phyloP scores from a whole-genome alignment of 2,797 vertebrate genomes.

The Scyliorhinus canicula region DNA sequence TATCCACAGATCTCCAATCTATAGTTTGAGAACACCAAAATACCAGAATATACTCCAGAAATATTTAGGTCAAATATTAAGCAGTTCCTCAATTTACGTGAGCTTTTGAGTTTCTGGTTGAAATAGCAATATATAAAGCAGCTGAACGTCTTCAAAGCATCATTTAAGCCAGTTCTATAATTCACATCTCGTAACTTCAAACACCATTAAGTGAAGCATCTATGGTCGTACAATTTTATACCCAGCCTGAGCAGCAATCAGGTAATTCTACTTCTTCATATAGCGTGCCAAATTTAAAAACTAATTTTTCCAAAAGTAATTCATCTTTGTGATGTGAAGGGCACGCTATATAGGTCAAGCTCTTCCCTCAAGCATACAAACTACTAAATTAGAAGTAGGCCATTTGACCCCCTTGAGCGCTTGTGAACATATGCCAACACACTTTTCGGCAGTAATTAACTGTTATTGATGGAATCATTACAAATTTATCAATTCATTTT shows the following conservation, averaged over 20 bases:
- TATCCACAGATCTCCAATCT: background rate
- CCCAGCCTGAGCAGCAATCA: background rate
- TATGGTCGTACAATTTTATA: background rate
- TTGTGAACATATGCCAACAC: background rate
- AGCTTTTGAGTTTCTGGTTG: background rate
- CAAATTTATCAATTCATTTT: background rate
- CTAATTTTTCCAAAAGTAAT: too few relatives aligned
- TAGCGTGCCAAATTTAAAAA: too few relatives aligned
- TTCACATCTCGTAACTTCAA: background rate
- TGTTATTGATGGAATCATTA: background rate
- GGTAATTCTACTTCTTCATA: background rate
- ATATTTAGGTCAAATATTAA: background rate
- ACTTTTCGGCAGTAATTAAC: background rate
- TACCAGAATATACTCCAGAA: background rate
- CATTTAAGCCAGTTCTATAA: background rate
- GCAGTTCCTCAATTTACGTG: background rate
- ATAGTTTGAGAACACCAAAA: background rate
- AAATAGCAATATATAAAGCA: background rate
- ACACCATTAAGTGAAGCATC: background rate
- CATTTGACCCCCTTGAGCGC: too few relatives aligned
- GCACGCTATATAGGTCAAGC: too few relatives aligned
- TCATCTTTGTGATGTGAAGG: too few relatives aligned
- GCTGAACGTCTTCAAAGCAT: background rate
- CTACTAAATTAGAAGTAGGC: too few relatives aligned
- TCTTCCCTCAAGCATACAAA: too few relatives aligned